phyloP scores from a whole-genome alignment of 2,797 vertebrate species.

The Oreochromis grahami region DNA sequence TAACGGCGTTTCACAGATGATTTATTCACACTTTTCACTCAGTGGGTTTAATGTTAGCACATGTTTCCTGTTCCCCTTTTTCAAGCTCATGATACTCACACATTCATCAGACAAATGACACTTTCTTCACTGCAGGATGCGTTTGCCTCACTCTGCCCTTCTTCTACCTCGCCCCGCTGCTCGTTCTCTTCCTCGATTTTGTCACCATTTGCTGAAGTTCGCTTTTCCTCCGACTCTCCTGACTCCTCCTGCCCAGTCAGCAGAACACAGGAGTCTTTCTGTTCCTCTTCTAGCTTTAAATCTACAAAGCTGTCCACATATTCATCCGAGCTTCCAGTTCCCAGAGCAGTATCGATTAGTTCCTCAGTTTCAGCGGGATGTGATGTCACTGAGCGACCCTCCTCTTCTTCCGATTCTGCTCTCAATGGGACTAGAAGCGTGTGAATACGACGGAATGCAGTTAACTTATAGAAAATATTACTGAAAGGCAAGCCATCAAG shows the following conservation, averaged over 20 bases:
- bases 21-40: background rate
- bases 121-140: background rate
- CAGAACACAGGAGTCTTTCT: conserved; percentile 7
- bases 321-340: background rate
- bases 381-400: background rate
- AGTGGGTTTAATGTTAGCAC: background rate
- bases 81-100: conserved; percentile 49
- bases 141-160: background rate
- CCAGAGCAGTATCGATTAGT: background rate
- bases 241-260: conserved; percentile 17
- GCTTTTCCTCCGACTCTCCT: conserved; percentile 7
- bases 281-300: conserved; percentile 40
- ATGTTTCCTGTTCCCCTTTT: conserved; percentile 43
- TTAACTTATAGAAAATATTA: background rate
- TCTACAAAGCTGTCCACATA: background rate
- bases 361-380: conserved; percentile 1
- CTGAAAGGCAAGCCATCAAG: background rate
- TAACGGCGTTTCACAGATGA: background rate
- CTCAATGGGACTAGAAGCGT: background rate
- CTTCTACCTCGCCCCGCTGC: background rate
- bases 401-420: conserved; percentile 19
- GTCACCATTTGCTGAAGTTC: background rate
- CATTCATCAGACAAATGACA: background rate
- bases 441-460: background rate
- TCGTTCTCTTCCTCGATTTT: conserved; percentile 7